These are phyloP conservation scores for Globia sparganii DNA, from an alignment of 2,888 invertebrate genomes.

Conservation along the genomic window DNA sequence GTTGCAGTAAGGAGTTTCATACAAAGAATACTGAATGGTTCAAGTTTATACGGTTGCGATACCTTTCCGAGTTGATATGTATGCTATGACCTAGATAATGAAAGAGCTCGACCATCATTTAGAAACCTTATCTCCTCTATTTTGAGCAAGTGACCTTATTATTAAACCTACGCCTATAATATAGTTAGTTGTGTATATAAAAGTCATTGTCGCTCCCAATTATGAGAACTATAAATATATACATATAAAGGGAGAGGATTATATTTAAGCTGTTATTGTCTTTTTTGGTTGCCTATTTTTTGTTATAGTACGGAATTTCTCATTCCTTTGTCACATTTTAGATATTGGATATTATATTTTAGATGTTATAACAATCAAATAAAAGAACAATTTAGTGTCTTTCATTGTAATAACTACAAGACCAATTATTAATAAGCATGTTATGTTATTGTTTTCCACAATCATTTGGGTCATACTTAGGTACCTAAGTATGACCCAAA, in stretches of 20 bases:
- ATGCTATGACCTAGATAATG: too few relatives aligned
- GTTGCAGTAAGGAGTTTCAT: too few relatives aligned
- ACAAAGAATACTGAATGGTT: too few relatives aligned
- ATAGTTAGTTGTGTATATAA: neutral
- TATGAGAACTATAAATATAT: slow-evolving; percentile 1
- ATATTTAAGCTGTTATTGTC: neutral
- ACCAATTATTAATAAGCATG: too few relatives aligned
- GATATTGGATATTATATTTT: neutral
- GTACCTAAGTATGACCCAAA: too few relatives aligned
- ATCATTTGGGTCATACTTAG: neutral
- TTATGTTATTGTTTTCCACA: neutral
- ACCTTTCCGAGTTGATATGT: too few relatives aligned
- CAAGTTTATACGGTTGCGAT: too few relatives aligned
- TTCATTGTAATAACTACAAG: neutral
- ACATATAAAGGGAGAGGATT: too few relatives aligned
- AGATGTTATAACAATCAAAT: neutral
- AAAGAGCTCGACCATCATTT: neutral
- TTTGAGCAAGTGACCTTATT: neutral
- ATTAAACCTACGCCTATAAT: slow-evolving; percentile 1
- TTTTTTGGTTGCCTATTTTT: neutral
- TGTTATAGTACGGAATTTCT: neutral
- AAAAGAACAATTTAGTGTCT: neutral
- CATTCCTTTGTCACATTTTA: too few relatives aligned
- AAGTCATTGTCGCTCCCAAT: neutral
- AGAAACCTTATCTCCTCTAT: slow-evolving; percentile 1